Percentiles rank a stretch among this genome's conserved stretches.
phyloP scores from a whole-genome alignment of 2,113 vertebrate species.

The Spizaetus ornatus region DNA sequence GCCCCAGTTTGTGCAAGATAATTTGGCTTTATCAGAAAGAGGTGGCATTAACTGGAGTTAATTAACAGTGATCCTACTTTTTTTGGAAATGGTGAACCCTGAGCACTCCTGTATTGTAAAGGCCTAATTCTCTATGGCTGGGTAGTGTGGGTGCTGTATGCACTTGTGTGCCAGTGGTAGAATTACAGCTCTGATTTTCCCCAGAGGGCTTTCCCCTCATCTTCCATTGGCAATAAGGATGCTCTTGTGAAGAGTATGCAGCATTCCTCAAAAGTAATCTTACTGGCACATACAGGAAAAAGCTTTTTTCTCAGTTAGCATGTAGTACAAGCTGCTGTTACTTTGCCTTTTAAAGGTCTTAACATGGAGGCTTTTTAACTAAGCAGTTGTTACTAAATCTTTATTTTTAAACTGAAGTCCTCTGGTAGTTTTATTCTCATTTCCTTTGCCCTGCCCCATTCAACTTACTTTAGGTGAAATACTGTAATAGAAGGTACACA shows the following conservation, averaged over 20 bases:
- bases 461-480: not conserved
- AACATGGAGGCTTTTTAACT: not conserved
- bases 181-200: not conserved
- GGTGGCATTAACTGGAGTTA: not conserved
- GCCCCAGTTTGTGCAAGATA: not conserved
- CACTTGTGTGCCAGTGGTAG: not conserved
- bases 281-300: not conserved
- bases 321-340: not conserved
- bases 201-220: not conserved
- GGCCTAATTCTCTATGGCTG: not conserved
- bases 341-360: not conserved
- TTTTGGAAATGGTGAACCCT: not conserved
- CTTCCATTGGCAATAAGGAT: not conserved
- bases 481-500: not conserved
- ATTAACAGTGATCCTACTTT: not conserved
- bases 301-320: not conserved
- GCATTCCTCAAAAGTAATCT: not conserved
- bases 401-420: not conserved
- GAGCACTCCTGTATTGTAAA: not conserved
- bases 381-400: not conserved
- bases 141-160: not conserved
- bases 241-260: not conserved
- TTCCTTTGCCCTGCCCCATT: not conserved
- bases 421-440: not conserved
- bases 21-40: not conserved